Evolutionary conservation across 2,797 vertebrate species (phyloP).

Genomic region (Xiphorhynchus erythropygius): DNA sequence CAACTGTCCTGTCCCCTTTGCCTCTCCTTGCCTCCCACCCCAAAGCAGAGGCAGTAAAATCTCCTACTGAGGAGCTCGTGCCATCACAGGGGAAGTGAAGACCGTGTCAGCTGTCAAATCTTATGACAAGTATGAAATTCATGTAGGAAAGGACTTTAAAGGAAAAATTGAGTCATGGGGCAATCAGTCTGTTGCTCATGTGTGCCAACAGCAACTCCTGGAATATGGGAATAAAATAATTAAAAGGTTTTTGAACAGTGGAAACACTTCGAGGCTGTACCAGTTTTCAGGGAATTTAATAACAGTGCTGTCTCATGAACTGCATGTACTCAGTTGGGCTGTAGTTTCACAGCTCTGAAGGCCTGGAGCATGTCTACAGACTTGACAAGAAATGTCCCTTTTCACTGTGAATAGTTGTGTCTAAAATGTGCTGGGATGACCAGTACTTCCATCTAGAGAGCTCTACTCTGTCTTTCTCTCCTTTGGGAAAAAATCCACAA

Average conservation of each 20-base stretch:
- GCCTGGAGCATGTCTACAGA: not conserved
- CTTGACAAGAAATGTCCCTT: not conserved
- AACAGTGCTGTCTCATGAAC: not conserved
- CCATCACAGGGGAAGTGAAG: not conserved
- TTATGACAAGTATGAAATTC: not conserved
- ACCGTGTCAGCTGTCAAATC: not conserved
- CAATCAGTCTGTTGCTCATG: not conserved
- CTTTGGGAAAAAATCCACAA: accelerated
- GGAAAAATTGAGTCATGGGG: not conserved
- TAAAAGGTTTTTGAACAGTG: not conserved
- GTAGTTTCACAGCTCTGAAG: not conserved
- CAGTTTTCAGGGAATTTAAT: not conserved
- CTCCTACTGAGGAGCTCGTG: not conserved
- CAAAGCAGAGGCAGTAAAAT: not conserved
- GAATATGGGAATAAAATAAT: not conserved
- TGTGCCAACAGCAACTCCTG: not conserved
- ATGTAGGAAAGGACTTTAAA: not conserved
- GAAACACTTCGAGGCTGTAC: not conserved
- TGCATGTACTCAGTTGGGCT: not conserved
- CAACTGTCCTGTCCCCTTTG: not conserved
- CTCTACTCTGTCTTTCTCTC: not conserved
- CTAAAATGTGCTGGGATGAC: not conserved
- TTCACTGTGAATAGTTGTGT: not conserved
- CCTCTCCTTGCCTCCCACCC: not conserved
- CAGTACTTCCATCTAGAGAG: not conserved